phyloP scores from a whole-genome alignment of 2,888 invertebrate species.

The Stenoptilia bipunctidactyla region DNA sequence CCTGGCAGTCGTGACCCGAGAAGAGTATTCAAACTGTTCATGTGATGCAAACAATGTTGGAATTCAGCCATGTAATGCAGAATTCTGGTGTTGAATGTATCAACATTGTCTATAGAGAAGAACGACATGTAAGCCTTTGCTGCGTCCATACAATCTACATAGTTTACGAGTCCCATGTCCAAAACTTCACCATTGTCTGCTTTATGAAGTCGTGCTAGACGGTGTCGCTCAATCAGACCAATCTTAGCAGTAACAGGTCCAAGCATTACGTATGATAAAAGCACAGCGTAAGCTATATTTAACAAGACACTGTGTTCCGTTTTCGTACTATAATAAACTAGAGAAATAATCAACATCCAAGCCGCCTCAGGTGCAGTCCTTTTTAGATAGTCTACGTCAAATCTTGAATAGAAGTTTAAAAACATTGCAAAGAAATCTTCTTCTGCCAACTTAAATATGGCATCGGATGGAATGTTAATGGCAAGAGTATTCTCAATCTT shows the following conservation, averaged over 20 bases:
- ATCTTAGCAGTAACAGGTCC: slow-evolving; percentile 8
- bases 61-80: slow-evolving; percentile 28
- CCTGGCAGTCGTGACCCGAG: slow-evolving; percentile 18
- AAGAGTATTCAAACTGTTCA: slow-evolving; percentile 28
- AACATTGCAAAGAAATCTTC: slow-evolving; percentile 5
- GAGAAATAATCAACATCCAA: slow-evolving; percentile 16
- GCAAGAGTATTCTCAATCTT: slow-evolving; percentile 7
- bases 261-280: slow-evolving; percentile 19
- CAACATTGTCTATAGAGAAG: slow-evolving; percentile 13
- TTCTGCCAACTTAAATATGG: neutral
- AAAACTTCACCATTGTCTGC: neutral
- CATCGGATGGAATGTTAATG: neutral
- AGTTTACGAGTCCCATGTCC: neutral
- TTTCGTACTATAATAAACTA: slow-evolving; percentile 24
- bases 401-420: slow-evolving; percentile 9
- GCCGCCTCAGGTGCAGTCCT: slow-evolving; percentile 12
- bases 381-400: slow-evolving; percentile 11
- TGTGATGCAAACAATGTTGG: slow-evolving; percentile 28
- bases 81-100: slow-evolving; percentile 13
- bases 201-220: neutral
- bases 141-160: slow-evolving; percentile 11
- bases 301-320: no score
- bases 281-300: slow-evolving; percentile 20
- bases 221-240: neutral
- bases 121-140: slow-evolving; percentile 14